Evolutionary conservation across 2,888 invertebrate genomes (phyloP), one percentile per base, ranked within the genome.

Genomic region (Teinopalpus imperialis): DNA sequence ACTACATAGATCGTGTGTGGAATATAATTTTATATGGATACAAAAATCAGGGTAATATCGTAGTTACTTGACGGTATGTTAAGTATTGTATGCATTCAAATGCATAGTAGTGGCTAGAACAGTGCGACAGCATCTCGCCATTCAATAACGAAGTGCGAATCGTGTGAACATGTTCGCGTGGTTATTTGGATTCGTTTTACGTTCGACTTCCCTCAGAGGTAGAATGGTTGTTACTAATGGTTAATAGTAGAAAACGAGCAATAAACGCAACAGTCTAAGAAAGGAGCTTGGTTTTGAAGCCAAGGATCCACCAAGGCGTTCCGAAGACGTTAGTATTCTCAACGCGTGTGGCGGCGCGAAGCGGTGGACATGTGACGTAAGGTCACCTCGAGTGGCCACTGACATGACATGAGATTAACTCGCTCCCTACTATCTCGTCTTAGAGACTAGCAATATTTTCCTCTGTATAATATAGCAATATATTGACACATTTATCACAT

Each of bases 221-320:
- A 48, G 49, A 56, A 55, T 53, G 54, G 54, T 51, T 53, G 60
- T 57, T 48, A 58, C 59, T 60, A 61, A 63, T 58, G 60, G 61
- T 65, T 62, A 68, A 67, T 68, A 66, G 71, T 69, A 62, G 69
- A 74, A 68, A 76, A 74, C 68, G 68, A 70, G 68, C 70, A 75
- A 69, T 68, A 69, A 74, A 72, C 74, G 80, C 78, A 80, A 78
- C 71, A 65, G 72, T 69, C 68, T 87, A 78, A 74, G 87, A 86
- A 88, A 87, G 88, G 87, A 83, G 86, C 75, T 83, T 68, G 76
- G 85, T 86, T 88, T 88, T 87, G 86, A 87, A 88, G 88, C 88
- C 88, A 88, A 88, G 88, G 88, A 87, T 88, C 72, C 69, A 80
- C 77, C 85, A 85, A 86, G 87, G 86, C 77, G 82, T 74, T 82